Conservation (phyloP, 2,113 vertebrate genomes). For the Lamprologus lemairii region DNA sequence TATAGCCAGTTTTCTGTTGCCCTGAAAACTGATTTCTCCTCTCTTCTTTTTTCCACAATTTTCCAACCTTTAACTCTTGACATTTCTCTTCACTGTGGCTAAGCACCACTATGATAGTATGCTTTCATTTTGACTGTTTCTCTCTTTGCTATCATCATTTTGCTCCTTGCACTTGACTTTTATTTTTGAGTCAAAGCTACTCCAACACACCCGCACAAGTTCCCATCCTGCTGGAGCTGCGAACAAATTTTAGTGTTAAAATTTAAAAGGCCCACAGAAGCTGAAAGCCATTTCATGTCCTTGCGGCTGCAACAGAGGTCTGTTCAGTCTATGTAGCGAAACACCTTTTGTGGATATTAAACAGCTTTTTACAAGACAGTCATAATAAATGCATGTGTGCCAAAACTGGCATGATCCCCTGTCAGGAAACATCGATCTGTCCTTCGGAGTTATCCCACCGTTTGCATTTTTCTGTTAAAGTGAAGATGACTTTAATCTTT, state of each 20-base stretch:
- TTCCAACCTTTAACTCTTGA: background rate
- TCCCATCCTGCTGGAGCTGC: background rate
- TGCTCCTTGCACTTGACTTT: background rate
- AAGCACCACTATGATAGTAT: background rate
- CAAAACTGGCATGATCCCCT: background rate
- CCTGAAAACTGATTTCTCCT: conserved; percentile 1
- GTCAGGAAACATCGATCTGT: background rate
- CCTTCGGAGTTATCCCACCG: background rate
- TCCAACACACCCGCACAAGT: background rate
- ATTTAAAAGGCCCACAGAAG: background rate
- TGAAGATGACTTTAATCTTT: background rate
- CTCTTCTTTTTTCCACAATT: background rate
- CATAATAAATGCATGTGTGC: background rate
- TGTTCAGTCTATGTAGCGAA: background rate
- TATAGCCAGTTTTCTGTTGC: conserved; percentile 34
- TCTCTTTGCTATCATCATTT: background rate
- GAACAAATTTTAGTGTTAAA: background rate
- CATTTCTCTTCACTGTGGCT: background rate
- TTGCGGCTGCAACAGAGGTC: background rate
- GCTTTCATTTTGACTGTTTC: background rate
- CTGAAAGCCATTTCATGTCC: background rate
- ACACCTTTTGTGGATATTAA: background rate
- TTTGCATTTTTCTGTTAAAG: background rate
- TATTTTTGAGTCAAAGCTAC: background rate
- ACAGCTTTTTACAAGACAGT: background rate